phyloP scores from a whole-genome alignment of 2,888 invertebrate species.

The Acleris emargana region DNA sequence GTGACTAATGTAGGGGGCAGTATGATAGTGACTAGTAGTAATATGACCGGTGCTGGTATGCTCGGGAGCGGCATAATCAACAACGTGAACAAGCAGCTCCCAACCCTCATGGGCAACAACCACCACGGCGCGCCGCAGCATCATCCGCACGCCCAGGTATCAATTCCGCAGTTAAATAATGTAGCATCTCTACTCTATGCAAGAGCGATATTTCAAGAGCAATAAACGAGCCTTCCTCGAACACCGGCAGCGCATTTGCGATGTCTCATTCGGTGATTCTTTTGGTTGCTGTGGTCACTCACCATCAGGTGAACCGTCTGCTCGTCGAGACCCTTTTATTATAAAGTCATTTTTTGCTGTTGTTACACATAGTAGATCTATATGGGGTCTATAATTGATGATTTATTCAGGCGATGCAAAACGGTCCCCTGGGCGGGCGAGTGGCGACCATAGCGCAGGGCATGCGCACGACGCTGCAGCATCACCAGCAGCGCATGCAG shows the following conservation, averaged over 20 bases:
- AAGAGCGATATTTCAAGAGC: too few species aligned
- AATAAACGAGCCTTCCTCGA: too few species aligned
- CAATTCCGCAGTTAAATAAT: not conserved
- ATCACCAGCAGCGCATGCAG: conserved; percentile 76
- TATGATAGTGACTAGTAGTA: conserved; percentile 92
- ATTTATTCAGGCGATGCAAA: conserved; percentile 85
- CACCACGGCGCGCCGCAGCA: conserved; percentile 71
- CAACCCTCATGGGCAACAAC: conserved; percentile 85
- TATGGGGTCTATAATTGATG: conserved; percentile 10
- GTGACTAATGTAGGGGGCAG: conserved; percentile 85
- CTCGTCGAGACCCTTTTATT: too few species aligned
- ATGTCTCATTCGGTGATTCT: too few species aligned
- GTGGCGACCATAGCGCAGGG: conserved; percentile 78
- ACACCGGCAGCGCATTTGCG: too few species aligned
- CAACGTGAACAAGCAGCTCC: conserved; percentile 89
- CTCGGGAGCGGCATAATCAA: conserved; percentile 90
- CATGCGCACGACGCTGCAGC: conserved; percentile 86
- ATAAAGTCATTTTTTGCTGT: too few species aligned
- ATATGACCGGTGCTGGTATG: conserved; percentile 87
- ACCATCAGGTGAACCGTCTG: too few species aligned
- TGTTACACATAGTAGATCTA: too few species aligned
- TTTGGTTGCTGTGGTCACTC: not conserved
- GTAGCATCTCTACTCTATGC: too few species aligned
- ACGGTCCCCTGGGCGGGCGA: conserved; percentile 89
- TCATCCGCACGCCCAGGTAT: conserved; percentile 79